Percentiles rank a stretch among this genome's conserved stretches.
Conservation (phyloP, 2,113 vertebrate species). For the Megaceryle maxima region DNA sequence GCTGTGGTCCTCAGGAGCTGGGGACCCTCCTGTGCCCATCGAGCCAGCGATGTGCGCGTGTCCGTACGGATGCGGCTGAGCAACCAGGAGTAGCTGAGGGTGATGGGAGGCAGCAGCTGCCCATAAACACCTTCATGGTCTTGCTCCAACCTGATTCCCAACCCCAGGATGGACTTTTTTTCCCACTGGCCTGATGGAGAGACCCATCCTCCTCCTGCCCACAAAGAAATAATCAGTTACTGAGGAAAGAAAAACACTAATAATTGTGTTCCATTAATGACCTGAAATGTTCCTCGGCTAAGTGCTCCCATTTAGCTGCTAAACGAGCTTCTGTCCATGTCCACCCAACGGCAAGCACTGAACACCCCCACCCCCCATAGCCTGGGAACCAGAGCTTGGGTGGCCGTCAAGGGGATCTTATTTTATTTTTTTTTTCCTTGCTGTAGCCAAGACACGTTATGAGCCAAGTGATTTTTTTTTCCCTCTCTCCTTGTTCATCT, state of each 20-base stretch:
- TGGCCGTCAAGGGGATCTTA: neutral
- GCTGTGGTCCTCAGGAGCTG: neutral
- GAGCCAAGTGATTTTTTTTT: neutral
- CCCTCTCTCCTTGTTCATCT: neutral
- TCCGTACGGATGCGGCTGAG: fast-evolving
- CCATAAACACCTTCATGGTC: neutral
- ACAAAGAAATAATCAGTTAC: neutral
- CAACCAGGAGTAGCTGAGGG: fast-evolving
- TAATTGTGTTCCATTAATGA: neutral
- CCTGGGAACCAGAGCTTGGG: neutral
- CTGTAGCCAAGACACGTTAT: neutral
- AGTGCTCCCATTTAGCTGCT: neutral
- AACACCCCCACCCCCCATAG: neutral
- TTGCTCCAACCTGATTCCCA: neutral
- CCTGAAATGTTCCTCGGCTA: neutral
- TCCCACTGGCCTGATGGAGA: neutral
- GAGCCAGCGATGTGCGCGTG: fast-evolving
- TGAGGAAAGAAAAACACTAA: neutral
- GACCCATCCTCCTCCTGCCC: neutral
- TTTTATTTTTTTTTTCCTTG: neutral
- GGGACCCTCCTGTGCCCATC: neutral
- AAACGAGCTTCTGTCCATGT: neutral
- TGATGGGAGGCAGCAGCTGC: neutral
- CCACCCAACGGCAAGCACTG: neutral
- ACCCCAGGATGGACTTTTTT: neutral